These are phyloP conservation scores for Odontocolon sp. DNA, from an alignment of 2,888 invertebrate species.

Conservation along the genomic window DNA sequence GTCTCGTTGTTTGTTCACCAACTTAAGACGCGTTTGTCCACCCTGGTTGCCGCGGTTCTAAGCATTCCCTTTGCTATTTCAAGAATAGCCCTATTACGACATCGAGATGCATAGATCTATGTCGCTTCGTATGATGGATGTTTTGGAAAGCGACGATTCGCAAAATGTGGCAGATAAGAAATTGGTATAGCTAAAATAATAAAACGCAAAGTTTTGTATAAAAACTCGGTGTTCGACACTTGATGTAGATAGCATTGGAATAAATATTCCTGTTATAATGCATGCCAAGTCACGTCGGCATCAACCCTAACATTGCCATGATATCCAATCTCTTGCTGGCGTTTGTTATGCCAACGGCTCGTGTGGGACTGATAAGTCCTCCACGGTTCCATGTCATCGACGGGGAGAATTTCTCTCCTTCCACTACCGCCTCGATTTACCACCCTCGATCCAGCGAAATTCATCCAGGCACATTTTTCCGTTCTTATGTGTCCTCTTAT, in stretches of 20 bases:
- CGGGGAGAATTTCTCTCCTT: slow-evolving; percentile 49
- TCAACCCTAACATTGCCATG: slow-evolving; percentile 39
- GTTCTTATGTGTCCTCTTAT: slow-evolving; percentile 37
- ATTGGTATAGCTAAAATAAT: slow-evolving; percentile 30
- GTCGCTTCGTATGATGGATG: slow-evolving; percentile 36
- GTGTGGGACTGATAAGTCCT: slow-evolving; percentile 67
- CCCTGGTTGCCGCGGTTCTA: slow-evolving; percentile 50
- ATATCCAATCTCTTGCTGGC: slow-evolving; percentile 50
- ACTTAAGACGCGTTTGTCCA: too few species aligned
- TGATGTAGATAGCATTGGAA: slow-evolving; percentile 11
- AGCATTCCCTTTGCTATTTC: slow-evolving; percentile 17
- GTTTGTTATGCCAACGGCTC: slow-evolving; percentile 66
- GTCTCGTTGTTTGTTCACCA: slow-evolving; percentile 66
- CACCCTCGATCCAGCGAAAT: slow-evolving; percentile 49
- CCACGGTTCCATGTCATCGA: slow-evolving; percentile 48
- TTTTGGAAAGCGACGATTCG: not conserved
- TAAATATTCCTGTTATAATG: slow-evolving; percentile 70
- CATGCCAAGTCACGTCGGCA: slow-evolving; percentile 77
- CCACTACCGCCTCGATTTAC: slow-evolving; percentile 52
- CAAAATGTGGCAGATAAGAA: slow-evolving; percentile 9
- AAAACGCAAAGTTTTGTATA: slow-evolving; percentile 17
- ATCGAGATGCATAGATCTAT: not conserved
- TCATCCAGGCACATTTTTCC: slow-evolving; percentile 41
- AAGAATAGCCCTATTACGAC: not conserved
- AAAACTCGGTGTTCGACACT: slow-evolving; percentile 17